Conservation (phyloP, 1,140 invertebrate species). For the Chrysomallon squamiferum region DNA sequence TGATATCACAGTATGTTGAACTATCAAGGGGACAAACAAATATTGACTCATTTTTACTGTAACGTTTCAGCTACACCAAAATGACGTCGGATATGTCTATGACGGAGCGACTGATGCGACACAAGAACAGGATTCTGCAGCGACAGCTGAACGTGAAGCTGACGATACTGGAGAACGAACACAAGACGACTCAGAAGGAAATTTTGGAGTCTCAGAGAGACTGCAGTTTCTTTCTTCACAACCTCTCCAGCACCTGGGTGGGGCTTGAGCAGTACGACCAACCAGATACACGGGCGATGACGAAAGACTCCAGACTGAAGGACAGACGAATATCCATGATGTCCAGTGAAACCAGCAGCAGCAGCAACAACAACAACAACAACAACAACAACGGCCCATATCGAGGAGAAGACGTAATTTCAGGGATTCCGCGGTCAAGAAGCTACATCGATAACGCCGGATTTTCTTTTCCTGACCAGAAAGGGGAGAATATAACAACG, state of each 20-base stretch:
- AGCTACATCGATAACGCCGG: too few relatives aligned
- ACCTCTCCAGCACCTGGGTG: background rate
- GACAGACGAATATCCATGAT: background rate
- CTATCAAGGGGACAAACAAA: too few relatives aligned
- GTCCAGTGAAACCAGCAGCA: background rate
- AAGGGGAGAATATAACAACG: background rate
- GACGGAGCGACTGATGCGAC: conserved; percentile 4
- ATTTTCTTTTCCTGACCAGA: background rate
- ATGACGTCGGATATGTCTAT: background rate
- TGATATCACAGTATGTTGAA: too few relatives aligned
- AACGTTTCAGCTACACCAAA: too few relatives aligned
- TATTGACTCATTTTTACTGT: too few relatives aligned
- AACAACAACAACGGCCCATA: too few relatives aligned
- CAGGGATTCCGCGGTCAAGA: too few relatives aligned
- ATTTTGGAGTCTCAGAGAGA: background rate
- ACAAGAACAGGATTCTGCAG: conserved; percentile 1
- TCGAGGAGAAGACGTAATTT: too few relatives aligned
- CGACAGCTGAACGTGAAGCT: background rate
- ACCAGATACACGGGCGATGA: background rate
- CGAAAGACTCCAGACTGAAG: background rate
- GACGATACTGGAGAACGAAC: background rate
- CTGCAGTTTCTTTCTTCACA: background rate
- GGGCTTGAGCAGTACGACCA: background rate
- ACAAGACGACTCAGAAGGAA: background rate
- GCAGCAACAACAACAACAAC: too few relatives aligned